Conservation (phyloP, 1,140 invertebrate species). For the Aphis gossypii region DNA sequence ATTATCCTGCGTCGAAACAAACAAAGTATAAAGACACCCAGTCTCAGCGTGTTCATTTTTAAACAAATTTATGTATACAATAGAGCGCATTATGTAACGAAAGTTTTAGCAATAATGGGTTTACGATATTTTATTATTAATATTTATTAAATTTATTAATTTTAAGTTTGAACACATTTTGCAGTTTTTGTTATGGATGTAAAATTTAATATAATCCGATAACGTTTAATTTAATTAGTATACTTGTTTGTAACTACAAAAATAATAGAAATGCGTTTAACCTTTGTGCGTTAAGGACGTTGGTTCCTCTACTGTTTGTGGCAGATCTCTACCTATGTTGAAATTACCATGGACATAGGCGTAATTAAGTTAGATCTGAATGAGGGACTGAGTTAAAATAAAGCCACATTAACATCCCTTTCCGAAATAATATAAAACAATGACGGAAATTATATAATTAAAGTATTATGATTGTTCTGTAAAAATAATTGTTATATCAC, state of each 20-base stretch:
- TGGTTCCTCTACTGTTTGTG: background rate
- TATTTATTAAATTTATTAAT: background rate
- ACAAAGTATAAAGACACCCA: background rate
- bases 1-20: background rate
- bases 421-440: background rate
- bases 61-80: background rate
- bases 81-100: background rate
- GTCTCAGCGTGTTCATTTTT: background rate
- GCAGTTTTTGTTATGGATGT: background rate
- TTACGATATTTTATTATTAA: background rate
- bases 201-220: background rate
- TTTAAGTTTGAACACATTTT: background rate
- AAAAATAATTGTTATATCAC: background rate
- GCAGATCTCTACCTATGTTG: background rate
- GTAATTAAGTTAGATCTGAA: background rate
- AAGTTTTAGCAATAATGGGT: background rate
- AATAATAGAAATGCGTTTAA: background rate
- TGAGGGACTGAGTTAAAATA: background rate
- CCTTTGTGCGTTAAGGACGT: constrained; percentile 11
- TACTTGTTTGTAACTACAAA: background rate
- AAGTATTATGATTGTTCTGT: background rate
- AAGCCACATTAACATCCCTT: background rate
- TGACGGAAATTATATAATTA: background rate
- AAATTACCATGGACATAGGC: background rate
- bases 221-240: constrained; percentile 15